A percentile compares a stretch with the other conserved stretches of the same genome.
Conservation (phyloP, 2,888 invertebrate genomes). For the Athetis lepigone region DNA sequence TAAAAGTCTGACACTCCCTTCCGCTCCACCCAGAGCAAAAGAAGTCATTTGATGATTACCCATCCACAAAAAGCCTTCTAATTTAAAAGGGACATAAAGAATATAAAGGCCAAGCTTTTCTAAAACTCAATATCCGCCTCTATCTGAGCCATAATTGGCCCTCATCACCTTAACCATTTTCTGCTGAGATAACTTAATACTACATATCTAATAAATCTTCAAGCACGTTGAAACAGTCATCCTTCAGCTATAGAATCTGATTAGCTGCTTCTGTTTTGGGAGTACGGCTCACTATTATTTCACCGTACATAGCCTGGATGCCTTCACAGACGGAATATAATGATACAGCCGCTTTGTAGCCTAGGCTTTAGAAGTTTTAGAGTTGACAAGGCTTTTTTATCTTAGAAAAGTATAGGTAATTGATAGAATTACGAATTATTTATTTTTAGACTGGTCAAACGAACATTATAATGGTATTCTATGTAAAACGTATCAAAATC, state of each 20-base stretch:
- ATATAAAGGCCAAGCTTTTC: no score
- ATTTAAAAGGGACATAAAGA: no score
- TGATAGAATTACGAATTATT: no score
- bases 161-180: neutral
- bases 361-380: constrained; percentile 60
- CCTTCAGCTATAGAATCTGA: constrained; percentile 70
- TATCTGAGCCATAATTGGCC: neutral
- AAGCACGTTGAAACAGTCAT: constrained; percentile 65
- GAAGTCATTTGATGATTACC: no score
- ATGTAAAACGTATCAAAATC: no score
- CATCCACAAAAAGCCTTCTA: no score
- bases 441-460: no score
- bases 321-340: constrained; percentile 77
- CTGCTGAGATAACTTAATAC: constrained; percentile 1
- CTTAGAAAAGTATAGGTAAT: no score
- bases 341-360: constrained; percentile 79
- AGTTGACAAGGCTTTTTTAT: constrained; percentile 41
- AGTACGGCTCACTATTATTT: constrained; percentile 79
- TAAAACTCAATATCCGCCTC: neutral
- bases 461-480: no score
- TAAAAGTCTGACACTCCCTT: no score
- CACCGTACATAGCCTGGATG: constrained; percentile 77
- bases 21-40: no score
- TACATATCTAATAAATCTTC: constrained; percentile 40
- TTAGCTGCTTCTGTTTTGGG: constrained; percentile 71